Evolutionary conservation across 1,140 invertebrate species (phyloP).

Genomic region (Drosophila mayri): DNA sequence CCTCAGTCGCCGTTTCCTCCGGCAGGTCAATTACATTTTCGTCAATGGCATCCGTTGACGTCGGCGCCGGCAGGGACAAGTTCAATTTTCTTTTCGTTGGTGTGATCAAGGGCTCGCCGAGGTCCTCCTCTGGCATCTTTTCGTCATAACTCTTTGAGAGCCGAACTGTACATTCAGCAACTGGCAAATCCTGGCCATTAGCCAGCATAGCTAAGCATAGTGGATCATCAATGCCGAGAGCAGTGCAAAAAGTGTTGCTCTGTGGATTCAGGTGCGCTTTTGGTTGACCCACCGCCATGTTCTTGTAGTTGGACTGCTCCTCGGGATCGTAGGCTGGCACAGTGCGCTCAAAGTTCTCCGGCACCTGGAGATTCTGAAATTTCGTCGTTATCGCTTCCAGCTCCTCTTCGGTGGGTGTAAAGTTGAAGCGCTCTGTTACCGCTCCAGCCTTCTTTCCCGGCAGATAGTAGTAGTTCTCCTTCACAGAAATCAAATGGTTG

Average conservation of each 20-base stretch:
- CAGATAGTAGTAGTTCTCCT: conserved; percentile 90
- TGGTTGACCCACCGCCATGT: conserved; percentile 75
- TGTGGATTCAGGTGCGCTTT: conserved; percentile 91
- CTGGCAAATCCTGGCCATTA: conserved; percentile 68
- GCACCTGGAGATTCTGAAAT: conserved; percentile 89
- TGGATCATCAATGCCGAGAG: conserved; percentile 92
- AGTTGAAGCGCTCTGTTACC: conserved; percentile 89
- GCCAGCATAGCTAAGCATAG: conserved; percentile 86
- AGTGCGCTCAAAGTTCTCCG: conserved; percentile 92
- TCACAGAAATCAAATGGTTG: conserved; percentile 94
- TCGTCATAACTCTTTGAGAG: neutral
- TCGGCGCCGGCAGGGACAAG: conserved; percentile 54
- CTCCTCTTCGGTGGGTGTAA: conserved; percentile 91
- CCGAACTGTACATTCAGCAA: neutral
- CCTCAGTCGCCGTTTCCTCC: conserved; percentile 3
- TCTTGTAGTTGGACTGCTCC: conserved; percentile 68
- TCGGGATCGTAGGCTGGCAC: conserved; percentile 87
- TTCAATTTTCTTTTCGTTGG: conserved; percentile 58
- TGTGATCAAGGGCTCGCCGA: conserved; percentile 9
- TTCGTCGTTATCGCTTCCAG: conserved; percentile 88
- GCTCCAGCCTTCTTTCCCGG: conserved; percentile 89
- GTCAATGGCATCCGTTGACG: conserved; percentile 5
- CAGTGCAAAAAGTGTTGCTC: conserved; percentile 92
- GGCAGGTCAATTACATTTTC: conserved; percentile 46
- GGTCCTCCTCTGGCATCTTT: neutral